Conservation (phyloP, 2,113 vertebrate species). For the Planiliza haematocheilus region DNA sequence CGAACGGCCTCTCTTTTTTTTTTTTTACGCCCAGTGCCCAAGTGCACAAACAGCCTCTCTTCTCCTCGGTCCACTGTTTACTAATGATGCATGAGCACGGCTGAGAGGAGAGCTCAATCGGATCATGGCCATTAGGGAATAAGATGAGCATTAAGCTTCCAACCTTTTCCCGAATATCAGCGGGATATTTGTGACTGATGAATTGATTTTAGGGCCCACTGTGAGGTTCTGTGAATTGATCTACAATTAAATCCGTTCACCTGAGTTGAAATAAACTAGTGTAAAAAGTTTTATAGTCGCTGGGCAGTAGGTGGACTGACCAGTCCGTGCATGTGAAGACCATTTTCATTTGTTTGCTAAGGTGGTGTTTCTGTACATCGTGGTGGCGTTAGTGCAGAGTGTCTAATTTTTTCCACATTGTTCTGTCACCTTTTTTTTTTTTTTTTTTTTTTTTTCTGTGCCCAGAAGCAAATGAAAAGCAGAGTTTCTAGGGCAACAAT, state of each 20-base stretch:
- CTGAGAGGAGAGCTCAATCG: slow-evolving; percentile 55
- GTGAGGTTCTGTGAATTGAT: not conserved
- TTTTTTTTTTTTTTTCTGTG: slow-evolving; percentile 31
- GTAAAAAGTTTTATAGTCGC: slow-evolving; percentile 5
- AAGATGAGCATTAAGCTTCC: slow-evolving; percentile 38
- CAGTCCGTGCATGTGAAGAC: slow-evolving; percentile 38
- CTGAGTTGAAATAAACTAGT: slow-evolving; percentile 11
- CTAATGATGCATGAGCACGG: slow-evolving; percentile 36
- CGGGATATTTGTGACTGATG: slow-evolving; percentile 15
- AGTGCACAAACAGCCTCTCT: slow-evolving; percentile 31
- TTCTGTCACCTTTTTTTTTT: slow-evolving; percentile 76
- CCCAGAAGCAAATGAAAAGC: slow-evolving; percentile 59
- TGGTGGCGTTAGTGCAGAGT: slow-evolving; percentile 45
- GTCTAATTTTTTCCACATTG: slow-evolving; percentile 62
- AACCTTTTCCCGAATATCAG: slow-evolving; percentile 45
- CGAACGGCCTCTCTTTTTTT: slow-evolving; percentile 22
- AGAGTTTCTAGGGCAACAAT: slow-evolving; percentile 83
- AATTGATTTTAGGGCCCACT: slow-evolving; percentile 7
- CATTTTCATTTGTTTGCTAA: slow-evolving; percentile 26
- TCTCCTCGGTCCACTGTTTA: slow-evolving; percentile 42
- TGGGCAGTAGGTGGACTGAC: slow-evolving; percentile 12
- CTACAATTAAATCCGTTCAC: slow-evolving; percentile 7
- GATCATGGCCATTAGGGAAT: slow-evolving; percentile 44
- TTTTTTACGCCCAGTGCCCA: slow-evolving; percentile 19
- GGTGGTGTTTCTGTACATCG: slow-evolving; percentile 32